These are phyloP conservation scores for Leuciscus idus DNA, from an alignment of 2,113 vertebrate species.

Conservation along the genomic window DNA sequence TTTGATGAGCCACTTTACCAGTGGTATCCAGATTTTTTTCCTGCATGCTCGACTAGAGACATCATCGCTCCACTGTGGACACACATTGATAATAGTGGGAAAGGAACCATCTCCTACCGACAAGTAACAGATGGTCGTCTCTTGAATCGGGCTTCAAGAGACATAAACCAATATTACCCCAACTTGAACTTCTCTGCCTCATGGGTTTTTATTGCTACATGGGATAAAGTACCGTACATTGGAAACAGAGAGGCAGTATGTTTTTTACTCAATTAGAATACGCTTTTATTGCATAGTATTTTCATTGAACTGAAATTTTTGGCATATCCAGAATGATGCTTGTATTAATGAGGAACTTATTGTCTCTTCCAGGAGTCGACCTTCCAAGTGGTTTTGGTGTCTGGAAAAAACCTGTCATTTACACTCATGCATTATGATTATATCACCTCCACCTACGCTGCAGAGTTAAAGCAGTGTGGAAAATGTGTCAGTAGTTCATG, in stretches of 20 bases:
- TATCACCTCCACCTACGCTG: not conserved
- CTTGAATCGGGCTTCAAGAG: not conserved
- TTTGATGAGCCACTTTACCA: not conserved
- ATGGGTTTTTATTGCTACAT: constrained; percentile 45
- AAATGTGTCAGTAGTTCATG: not conserved
- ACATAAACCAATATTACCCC: constrained; percentile 12
- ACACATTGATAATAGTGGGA: too few relatives aligned
- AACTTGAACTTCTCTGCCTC: not conserved
- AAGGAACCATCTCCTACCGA: constrained; percentile 10
- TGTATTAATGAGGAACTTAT: not conserved
- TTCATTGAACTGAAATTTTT: not conserved
- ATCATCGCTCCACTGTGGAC: too few relatives aligned
- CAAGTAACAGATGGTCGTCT: constrained; percentile 26
- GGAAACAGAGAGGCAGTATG: not conserved
- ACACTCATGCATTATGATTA: constrained; percentile 31
- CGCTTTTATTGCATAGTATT: not conserved
- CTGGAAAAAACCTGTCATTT: not conserved
- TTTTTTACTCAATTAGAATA: not conserved
- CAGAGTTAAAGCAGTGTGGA: not conserved
- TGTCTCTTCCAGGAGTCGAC: constrained; percentile 8
- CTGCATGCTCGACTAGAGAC: too few relatives aligned
- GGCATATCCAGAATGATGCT: not conserved
- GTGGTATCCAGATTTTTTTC: not conserved
- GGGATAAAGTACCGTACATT: not conserved
- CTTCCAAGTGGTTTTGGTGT: constrained; percentile 38